These are phyloP conservation scores for Chloebia gouldiae DNA, from an alignment of 2,113 vertebrate genomes.

Conservation along the genomic window DNA sequence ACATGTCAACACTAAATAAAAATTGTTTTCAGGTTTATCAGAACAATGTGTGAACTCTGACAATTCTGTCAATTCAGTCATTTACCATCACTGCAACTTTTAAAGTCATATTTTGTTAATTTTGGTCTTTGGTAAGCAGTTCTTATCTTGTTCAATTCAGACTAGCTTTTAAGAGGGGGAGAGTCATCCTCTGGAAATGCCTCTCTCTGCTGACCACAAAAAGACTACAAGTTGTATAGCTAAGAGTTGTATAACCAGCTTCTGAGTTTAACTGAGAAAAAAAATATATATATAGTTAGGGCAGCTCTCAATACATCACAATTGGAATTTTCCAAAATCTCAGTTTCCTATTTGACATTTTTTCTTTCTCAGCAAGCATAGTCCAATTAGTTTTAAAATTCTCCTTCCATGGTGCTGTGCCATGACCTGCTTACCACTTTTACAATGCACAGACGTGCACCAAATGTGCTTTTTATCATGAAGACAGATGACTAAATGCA, in stretches of 20 bases:
- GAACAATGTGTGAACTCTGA: neutral
- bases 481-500: constrained; percentile 37
- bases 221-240: neutral
- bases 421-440: neutral
- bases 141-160: neutral
- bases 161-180: neutral
- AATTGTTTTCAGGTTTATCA: neutral
- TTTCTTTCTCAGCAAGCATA: neutral
- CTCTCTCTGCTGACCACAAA: neutral
- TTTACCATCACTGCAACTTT: neutral
- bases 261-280: neutral
- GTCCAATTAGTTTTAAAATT: neutral
- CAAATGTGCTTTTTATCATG: constrained; percentile 41
- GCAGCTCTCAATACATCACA: neutral
- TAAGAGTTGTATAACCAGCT: neutral
- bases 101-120: neutral
- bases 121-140: neutral
- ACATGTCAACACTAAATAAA: neutral
- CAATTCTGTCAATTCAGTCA: neutral
- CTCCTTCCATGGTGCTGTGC: neutral
- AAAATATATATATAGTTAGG: neutral
- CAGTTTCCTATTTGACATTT: neutral
- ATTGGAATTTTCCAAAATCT: neutral
- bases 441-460: neutral
- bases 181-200: neutral